A percentile compares a stretch with the other conserved stretches of the same genome.
Evolutionary conservation across 2,797 vertebrate species (phyloP).

Genomic region (Anguilla pacifica): DNA sequence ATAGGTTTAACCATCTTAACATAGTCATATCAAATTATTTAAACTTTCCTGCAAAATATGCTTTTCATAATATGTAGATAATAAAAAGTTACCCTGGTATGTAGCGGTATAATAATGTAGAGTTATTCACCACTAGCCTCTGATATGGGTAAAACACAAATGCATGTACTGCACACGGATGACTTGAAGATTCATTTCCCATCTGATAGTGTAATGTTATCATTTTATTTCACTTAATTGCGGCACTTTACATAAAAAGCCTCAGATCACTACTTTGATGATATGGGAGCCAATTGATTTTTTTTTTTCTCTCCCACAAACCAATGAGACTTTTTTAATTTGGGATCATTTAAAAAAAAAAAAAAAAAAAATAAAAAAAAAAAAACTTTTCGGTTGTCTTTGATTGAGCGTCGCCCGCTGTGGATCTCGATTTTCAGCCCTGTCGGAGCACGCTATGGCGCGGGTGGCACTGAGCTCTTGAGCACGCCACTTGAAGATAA

Average conservation of each 20-base stretch:
- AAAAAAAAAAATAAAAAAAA: constrained; percentile 1
- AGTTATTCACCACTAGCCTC: background rate
- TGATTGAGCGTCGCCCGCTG: constrained; percentile 7
- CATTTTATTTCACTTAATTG: background rate
- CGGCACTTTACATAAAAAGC: background rate
- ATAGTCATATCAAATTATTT: background rate
- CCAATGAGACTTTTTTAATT: background rate
- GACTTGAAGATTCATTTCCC: background rate
- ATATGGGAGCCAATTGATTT: background rate
- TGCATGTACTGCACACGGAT: background rate
- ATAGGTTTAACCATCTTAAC: no score
- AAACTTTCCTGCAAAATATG: background rate
- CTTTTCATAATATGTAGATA: background rate
- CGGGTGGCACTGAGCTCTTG: constrained; percentile 51
- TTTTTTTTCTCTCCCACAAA: background rate
- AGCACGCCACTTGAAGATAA: constrained; percentile 63
- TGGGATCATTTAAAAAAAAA: background rate
- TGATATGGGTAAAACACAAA: background rate
- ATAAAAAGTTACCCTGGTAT: background rate
- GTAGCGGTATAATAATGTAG: background rate
- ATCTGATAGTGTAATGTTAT: background rate
- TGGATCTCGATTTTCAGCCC: background rate
- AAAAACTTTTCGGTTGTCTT: background rate
- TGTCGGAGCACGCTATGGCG: constrained; percentile 21
- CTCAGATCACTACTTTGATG: background rate